Base-by-base conservation (phyloP, 2,797 vertebrate genomes). In the Sternarchorhynchus goeldii region DNA sequence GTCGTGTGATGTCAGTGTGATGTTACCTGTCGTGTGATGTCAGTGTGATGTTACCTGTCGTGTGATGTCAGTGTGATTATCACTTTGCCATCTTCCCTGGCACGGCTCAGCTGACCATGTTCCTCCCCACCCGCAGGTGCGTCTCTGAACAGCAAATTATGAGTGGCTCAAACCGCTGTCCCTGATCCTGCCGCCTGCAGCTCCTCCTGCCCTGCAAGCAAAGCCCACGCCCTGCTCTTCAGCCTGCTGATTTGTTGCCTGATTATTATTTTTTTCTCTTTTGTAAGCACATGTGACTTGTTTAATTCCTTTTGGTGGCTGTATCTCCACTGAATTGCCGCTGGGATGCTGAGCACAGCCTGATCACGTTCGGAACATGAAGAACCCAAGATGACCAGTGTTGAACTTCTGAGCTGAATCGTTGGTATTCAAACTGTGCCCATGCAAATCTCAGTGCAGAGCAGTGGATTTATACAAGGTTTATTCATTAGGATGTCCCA, bases 121-220 rank as follows among this genome's bases (percentile, higher is more conserved):
- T 81, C 31, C 75, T 80, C 76, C 79, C 76, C 69, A 57, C 76
- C 68, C 75, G 25, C 84, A 85, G 84, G 77, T 79, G 73, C 58
- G 25, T 56, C 73, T 18, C 71, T 65, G 68, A 84, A 86, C 64
- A 84, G 85, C 77, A 84, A 82, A 84, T 84, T 86, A 84, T 86
- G 77, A 86, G 79, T 72, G 71, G 79, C 80, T 83, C 32, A 53
- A 81, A 76, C 60, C 74, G 76, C 57, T 70, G 31, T 14, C 66
- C 18, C 56, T n/a, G 32, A 25, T 79, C 69, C 50, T 65, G 64
- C 21, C 17, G 21, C 65, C 63, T 66, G 63, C 50, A n/a, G n/a
- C 62, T 66, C 50, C 36, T 62, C 50, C 36, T 39, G n/a, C 45
- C 59, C 73, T 65, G 73, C 66, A 53, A 73, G 50, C 10, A 36